Conservation (phyloP, 2,888 invertebrate genomes). For the Caenorhabditis sp. region DNA sequence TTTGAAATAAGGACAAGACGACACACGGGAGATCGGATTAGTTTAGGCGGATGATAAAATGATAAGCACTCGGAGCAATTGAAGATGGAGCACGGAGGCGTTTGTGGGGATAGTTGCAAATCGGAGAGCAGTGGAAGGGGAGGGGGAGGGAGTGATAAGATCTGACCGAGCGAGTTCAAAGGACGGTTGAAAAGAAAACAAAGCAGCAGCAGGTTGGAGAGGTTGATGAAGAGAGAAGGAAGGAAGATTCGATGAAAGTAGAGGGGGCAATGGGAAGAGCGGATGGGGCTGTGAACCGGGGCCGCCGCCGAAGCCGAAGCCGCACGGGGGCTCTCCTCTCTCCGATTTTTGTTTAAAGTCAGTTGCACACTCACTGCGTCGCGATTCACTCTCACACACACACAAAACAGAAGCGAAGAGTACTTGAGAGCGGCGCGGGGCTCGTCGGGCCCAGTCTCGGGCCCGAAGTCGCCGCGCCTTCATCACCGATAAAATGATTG, state of each 20-base stretch:
- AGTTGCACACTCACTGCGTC: slow-evolving; percentile 64
- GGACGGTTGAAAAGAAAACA: slow-evolving; percentile 1
- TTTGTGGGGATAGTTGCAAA: background rate
- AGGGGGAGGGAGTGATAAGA: too few relatives aligned
- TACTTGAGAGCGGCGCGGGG: slow-evolving; percentile 48
- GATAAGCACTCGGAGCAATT: too few relatives aligned
- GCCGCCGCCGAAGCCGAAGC: too few relatives aligned
- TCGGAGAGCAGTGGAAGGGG: slow-evolving; percentile 14
- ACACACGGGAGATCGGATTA: background rate
- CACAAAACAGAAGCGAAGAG: slow-evolving; percentile 53
- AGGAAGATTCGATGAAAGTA: slow-evolving; percentile 39
- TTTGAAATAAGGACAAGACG: background rate
- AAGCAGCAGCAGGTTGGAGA: slow-evolving; percentile 12
- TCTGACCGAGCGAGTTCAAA: background rate
- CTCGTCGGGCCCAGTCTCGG: slow-evolving; percentile 11
- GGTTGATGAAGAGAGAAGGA: slow-evolving; percentile 5
- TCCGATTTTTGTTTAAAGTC: slow-evolving; percentile 62
- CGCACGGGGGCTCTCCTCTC: slow-evolving; percentile 13
- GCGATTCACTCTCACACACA: slow-evolving; percentile 39
- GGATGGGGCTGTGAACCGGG: slow-evolving; percentile 36
- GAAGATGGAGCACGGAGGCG: too few relatives aligned
- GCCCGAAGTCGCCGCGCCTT: slow-evolving; percentile 42
- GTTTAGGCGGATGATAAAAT: too few relatives aligned
- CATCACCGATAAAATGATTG: slow-evolving; percentile 41
- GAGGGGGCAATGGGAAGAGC: too few relatives aligned